These are phyloP conservation scores for Serranus cabrilla DNA, from an alignment of 2,797 vertebrate species.

Conservation along the genomic window DNA sequence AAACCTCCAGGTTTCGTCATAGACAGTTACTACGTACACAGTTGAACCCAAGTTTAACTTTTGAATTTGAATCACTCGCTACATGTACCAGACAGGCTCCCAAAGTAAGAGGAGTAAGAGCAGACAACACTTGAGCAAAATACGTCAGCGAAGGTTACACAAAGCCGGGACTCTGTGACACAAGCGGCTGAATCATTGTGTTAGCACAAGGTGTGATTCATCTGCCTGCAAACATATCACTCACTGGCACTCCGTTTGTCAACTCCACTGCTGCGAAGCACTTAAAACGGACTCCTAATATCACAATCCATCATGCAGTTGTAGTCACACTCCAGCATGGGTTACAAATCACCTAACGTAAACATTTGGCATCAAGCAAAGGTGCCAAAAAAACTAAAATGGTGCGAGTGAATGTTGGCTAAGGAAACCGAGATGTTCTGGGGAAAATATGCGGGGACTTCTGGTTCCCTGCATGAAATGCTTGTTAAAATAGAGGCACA, in stretches of 20 bases:
- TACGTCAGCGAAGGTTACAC: slow-evolving; percentile 21
- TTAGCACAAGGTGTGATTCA: slow-evolving; percentile 53
- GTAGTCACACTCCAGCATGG: slow-evolving; percentile 24
- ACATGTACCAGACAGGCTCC: slow-evolving; percentile 3
- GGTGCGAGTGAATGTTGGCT: neutral
- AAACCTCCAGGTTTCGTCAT: neutral
- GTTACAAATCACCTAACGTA: slow-evolving; percentile 34
- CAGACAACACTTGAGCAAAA: slow-evolving; percentile 22
- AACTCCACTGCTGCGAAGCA: slow-evolving; percentile 23
- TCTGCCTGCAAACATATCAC: slow-evolving; percentile 46
- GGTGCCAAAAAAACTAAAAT: slow-evolving; percentile 27
- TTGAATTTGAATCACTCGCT: slow-evolving; percentile 15
- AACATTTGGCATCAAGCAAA: slow-evolving; percentile 44
- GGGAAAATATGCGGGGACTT: slow-evolving; percentile 19
- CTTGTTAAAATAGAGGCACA: slow-evolving; percentile 42
- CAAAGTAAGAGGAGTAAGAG: neutral
- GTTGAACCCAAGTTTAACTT: slow-evolving; percentile 3
- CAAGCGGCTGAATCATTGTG: slow-evolving; percentile 57
- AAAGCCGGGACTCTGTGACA: slow-evolving; percentile 9
- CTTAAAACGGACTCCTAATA: slow-evolving; percentile 28
- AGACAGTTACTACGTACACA: neutral
- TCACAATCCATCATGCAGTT: slow-evolving; percentile 19
- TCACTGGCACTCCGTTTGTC: slow-evolving; percentile 35
- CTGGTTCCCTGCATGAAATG: slow-evolving; percentile 26
- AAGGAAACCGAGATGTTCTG: slow-evolving; percentile 15